A percentile compares a stretch with the other conserved stretches of the same genome.
Conservation (phyloP, 2,113 vertebrate genomes). For the Vireo altiloquus region DNA sequence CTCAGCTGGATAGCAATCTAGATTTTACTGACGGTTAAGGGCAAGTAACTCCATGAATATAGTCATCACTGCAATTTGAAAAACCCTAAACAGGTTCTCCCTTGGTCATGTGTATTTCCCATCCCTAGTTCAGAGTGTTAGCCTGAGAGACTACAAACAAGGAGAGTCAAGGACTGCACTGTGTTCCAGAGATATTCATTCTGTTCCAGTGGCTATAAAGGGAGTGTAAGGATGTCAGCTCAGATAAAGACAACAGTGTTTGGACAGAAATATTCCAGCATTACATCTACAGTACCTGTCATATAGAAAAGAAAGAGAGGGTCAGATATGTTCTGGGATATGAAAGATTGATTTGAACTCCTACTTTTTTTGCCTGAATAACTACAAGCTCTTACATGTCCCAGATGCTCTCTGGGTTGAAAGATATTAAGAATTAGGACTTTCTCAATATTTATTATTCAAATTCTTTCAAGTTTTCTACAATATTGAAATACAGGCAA, state of each 20-base stretch:
- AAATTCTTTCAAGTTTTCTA: not conserved
- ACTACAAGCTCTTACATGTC: not conserved
- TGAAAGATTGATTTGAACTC: not conserved
- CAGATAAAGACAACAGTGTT: not conserved
- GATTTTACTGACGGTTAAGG: not conserved
- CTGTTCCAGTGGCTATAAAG: not conserved
- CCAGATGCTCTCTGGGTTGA: not conserved
- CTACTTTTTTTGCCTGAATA: not conserved
- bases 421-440: not conserved
- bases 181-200: not conserved
- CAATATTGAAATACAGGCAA: not conserved
- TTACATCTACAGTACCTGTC: not conserved
- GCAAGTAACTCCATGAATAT: not conserved
- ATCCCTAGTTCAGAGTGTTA: not conserved
- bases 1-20: not conserved
- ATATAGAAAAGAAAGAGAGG: not conserved
- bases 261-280: not conserved
- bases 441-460: not conserved
- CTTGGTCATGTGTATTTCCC: not conserved
- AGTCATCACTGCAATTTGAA: not conserved
- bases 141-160: not conserved
- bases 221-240: not conserved
- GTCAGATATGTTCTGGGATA: not conserved
- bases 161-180: not conserved
- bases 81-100: not conserved